Evolutionary conservation across 2,113 vertebrate species (phyloP).

Genomic region (Psilopsiagon aymara): DNA sequence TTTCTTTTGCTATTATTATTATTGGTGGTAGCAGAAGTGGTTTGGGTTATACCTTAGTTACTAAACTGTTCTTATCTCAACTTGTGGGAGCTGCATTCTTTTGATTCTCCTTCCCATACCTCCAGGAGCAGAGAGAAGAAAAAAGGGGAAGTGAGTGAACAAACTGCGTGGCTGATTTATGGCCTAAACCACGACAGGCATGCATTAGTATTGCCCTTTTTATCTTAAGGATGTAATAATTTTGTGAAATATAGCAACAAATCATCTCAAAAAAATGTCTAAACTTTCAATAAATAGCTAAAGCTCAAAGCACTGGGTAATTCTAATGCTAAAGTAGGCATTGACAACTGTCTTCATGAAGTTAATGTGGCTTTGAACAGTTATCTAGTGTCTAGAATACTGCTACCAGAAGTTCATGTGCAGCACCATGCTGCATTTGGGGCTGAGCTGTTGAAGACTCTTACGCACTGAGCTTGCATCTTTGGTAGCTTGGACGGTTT

Average conservation of each 20-base stretch:
- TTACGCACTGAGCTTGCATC: not conserved
- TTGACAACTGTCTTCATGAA: not conserved
- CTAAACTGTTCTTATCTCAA: too few species aligned
- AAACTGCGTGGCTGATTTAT: too few species aligned
- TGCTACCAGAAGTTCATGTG: not conserved
- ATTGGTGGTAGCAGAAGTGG: too few species aligned
- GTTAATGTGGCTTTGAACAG: not conserved
- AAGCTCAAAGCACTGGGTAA: not conserved
- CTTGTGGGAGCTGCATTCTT: too few species aligned
- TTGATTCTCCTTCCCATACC: too few species aligned
- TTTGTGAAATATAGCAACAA: not conserved
- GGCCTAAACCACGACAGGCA: not conserved
- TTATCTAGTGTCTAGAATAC: not conserved
- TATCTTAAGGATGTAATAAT: not conserved
- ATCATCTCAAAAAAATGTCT: not conserved
- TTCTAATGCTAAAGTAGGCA: not conserved
- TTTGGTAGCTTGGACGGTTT: not conserved
- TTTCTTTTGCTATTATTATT: too few species aligned
- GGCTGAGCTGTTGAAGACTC: not conserved
- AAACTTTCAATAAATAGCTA: not conserved
- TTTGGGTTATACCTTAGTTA: too few species aligned
- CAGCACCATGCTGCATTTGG: not conserved
- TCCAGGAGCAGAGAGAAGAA: too few species aligned
- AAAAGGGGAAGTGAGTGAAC: too few species aligned
- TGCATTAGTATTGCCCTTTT: not conserved